phyloP scores from a whole-genome alignment of 2,797 vertebrate species.

The Ambastaia sidthimunki region DNA sequence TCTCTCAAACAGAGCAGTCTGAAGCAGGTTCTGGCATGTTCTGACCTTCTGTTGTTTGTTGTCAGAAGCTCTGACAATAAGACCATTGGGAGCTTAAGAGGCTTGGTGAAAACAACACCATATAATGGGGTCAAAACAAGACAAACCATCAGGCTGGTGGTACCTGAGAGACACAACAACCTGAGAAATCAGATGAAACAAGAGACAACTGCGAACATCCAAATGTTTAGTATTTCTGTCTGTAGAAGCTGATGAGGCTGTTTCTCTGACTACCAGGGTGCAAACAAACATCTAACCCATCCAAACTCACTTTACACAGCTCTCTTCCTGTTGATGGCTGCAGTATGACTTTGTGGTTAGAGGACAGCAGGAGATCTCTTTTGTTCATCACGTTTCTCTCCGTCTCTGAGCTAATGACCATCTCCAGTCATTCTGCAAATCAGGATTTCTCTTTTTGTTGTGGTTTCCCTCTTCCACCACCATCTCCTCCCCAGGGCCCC shows the following conservation, averaged over 20 bases:
- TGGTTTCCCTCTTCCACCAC: constrained; percentile 48
- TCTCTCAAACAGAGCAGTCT: constrained; percentile 52
- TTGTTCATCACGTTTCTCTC: constrained; percentile 39
- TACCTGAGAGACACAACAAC: constrained; percentile 29
- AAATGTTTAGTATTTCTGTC: constrained; percentile 17
- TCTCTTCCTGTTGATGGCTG: constrained; percentile 38
- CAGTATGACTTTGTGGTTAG: constrained; percentile 42
- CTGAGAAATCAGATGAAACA: constrained; percentile 5
- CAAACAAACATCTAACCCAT: constrained; percentile 20
- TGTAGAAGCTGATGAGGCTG: constrained; percentile 9
- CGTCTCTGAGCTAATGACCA: constrained; percentile 45
- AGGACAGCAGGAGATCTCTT: constrained; percentile 43
- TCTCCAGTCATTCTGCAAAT: constrained; percentile 32
- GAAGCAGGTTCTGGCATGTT: constrained; percentile 61
- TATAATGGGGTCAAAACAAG: constrained; percentile 10
- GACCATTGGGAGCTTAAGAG: background rate
- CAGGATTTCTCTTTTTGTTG: constrained; percentile 53
- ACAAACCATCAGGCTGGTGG: background rate
- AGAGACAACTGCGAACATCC: constrained; percentile 1
- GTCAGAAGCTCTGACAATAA: constrained; percentile 19
- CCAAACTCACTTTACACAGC: background rate
- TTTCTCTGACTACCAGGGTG: constrained; percentile 1
- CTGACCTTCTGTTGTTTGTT: constrained; percentile 32
- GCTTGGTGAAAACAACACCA: constrained; percentile 3
- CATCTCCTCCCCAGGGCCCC: constrained; percentile 25